A percentile compares a stretch with the other conserved stretches of the same genome.
These are phyloP conservation scores for Tinamus major DNA, from an alignment of 2,797 vertebrate species.

Conservation along the genomic window DNA sequence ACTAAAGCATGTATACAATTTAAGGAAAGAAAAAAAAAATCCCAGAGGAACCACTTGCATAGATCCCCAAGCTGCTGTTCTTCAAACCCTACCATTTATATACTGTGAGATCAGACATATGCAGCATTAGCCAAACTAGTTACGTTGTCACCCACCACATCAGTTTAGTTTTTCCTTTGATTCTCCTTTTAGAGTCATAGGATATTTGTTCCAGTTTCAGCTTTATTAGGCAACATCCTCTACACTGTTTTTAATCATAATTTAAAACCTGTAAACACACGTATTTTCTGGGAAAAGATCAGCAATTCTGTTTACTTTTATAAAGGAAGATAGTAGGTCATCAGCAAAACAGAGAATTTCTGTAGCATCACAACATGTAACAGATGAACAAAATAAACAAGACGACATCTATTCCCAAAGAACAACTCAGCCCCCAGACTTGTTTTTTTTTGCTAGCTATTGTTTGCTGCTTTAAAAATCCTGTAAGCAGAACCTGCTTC, in stretches of 20 bases:
- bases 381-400: neutral
- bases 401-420: neutral
- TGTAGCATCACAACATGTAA: neutral
- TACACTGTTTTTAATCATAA: neutral
- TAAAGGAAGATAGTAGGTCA: neutral
- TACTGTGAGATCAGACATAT: neutral
- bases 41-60: neutral
- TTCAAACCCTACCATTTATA: neutral
- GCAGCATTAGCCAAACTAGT: neutral
- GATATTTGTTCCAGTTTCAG: neutral
- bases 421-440: neutral
- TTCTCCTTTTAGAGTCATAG: neutral
- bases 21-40: neutral
- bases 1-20: neutral
- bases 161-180: neutral
- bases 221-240: neutral
- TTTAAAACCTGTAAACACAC: neutral
- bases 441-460: neutral
- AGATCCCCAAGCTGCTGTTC: neutral
- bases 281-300: neutral
- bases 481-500: neutral
- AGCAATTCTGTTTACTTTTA: neutral
- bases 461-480: neutral
- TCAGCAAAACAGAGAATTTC: neutral
- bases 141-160: neutral